These are phyloP conservation scores for Rhinella marina DNA, from an alignment of 2,797 vertebrate species.

Conservation along the genomic window DNA sequence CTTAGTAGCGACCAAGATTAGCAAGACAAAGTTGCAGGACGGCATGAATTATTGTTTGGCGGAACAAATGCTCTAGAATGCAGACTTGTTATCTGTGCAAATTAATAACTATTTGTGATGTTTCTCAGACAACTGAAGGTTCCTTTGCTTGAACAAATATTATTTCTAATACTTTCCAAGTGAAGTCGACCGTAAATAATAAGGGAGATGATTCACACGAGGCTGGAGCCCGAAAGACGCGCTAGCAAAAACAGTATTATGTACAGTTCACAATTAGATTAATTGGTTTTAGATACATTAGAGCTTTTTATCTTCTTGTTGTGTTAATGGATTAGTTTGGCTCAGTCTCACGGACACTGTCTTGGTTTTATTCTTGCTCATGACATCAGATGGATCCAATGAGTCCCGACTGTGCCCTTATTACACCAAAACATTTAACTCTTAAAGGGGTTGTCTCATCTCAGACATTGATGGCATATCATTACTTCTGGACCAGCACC, in stretches of 20 bases:
- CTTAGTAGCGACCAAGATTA: conserved; percentile 63
- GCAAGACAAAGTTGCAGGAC: conserved; percentile 66
- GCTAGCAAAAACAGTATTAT: background rate
- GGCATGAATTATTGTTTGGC: conserved; percentile 65
- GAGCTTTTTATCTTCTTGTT: background rate
- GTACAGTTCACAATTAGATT: background rate
- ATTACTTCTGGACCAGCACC: too few relatives aligned
- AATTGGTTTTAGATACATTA: background rate
- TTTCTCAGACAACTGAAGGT: conserved; percentile 73
- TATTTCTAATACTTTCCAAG: conserved; percentile 72
- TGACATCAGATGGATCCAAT: background rate
- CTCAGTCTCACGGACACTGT: background rate
- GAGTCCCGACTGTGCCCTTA: background rate
- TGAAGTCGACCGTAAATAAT: conserved; percentile 23
- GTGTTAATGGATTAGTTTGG: background rate
- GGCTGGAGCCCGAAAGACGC: background rate
- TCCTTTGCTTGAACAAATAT: conserved; percentile 80
- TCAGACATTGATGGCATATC: too few relatives aligned
- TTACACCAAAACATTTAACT: background rate
- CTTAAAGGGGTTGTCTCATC: too few relatives aligned
- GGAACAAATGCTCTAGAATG: conserved; percentile 70
- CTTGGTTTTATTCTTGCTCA: background rate
- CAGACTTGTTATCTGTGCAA: conserved; percentile 75
- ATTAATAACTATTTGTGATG: conserved; percentile 77
- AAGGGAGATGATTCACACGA: background rate